A percentile compares a stretch with the other conserved stretches of the same genome.
These are phyloP conservation scores for Notoglanidium macrostoma DNA, from an alignment of 2,797 vertebrate species.

Conservation along the genomic window DNA sequence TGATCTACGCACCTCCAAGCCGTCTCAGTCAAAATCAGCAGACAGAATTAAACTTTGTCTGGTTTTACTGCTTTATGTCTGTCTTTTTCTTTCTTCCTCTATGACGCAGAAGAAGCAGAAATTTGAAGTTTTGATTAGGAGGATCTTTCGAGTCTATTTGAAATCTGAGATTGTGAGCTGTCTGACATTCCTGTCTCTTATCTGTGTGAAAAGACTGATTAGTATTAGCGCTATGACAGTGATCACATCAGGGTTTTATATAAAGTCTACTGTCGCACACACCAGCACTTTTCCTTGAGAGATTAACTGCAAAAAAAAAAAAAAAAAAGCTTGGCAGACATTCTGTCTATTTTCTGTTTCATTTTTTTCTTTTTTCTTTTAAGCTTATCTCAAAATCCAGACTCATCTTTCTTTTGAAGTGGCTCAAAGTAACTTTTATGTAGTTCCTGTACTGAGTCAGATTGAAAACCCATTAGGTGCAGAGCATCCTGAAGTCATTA, in stretches of 20 bases:
- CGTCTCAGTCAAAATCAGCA: background rate
- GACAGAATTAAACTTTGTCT: conserved; percentile 5
- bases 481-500: background rate
- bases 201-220: conserved; percentile 26
- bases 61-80: conserved; percentile 3
- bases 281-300: conserved; percentile 34
- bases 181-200: conserved; percentile 31
- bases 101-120: background rate
- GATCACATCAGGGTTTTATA: conserved; percentile 20
- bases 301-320: conserved; percentile 27
- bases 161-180: conserved; percentile 21
- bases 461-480: conserved; percentile 10
- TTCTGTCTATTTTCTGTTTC: conserved; percentile 25
- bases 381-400: conserved; percentile 35
- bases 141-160: conserved; percentile 15
- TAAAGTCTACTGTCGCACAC: background rate
- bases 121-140: conserved; percentile 13
- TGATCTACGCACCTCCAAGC: background rate
- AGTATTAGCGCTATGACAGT: conserved; percentile 18
- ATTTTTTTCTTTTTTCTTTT: conserved; percentile 11
- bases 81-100: background rate
- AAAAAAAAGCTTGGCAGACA: background rate
- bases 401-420: conserved; percentile 24
- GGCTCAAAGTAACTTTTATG: conserved; percentile 19
- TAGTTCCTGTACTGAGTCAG: conserved; percentile 7